Evolutionary conservation across 2,888 invertebrate genomes (phyloP), one percentile per base, ranked within the genome.

Genomic region (Actias luna): DNA sequence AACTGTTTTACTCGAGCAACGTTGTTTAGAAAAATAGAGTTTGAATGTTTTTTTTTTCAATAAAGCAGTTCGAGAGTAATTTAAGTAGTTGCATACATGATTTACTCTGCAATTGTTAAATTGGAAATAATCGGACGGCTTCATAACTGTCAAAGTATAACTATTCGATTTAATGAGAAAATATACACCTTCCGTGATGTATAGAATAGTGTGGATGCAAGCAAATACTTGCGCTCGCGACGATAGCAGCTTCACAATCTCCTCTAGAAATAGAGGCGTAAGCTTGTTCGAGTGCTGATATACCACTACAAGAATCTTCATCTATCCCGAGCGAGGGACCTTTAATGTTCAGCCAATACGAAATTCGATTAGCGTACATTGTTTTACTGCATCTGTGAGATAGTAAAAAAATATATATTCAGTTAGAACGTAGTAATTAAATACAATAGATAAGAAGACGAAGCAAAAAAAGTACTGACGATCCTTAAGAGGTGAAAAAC

Each of bases 161-260:
- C n/a, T 18, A 5, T 46, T n/a, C 1, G 25, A 8, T 35, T 50
- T 4, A 16, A 25, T 27, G 18, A 46, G 8, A 16, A 10, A 31
- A 33, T 12, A 25, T 1, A 18, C 65, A 76, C 77, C 77, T 70
- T 57, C 64, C 62, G 57, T 66, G 70, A 52, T 76, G 75, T 5
- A 79, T 67, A 2, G 75, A 73, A 5, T 60, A 93, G 88, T 72
- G 94, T 75, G 66, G 95, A 36, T 73, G 73, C 8, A 75, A 25
- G 5, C 71, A 62, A 5, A 79, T 29, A 52, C 73, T 69, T 2
- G 90, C 86, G 3, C 94, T 94, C 0, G 93, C 94, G 1, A 95
- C 94, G 36, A 95, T 85, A 27, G 95, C 95, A 0, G 85, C 77
- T 5, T 88, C 87, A 52, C 87, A 85, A 4, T 78, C 72, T 0